A percentile compares a stretch with the other conserved stretches of the same genome.
Evolutionary conservation across 2,113 vertebrate genomes (phyloP).

Genomic region (Cryptomyrus ogoouensis): DNA sequence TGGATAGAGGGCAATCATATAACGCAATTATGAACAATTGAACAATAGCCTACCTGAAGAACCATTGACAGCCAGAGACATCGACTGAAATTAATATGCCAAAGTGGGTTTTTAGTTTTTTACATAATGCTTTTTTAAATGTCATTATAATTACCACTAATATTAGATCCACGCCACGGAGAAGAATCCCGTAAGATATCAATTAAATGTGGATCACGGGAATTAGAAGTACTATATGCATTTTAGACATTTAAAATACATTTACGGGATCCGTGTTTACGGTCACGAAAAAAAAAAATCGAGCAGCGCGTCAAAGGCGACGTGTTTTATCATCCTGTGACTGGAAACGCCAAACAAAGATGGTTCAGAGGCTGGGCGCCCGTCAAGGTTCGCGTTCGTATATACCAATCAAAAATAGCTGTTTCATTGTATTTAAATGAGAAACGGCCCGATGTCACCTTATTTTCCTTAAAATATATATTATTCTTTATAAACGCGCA

Average conservation of each 20-base stretch:
- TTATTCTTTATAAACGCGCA: background rate
- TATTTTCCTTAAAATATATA: background rate
- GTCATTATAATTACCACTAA: background rate
- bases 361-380: background rate
- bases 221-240: background rate
- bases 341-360: conserved; percentile 1
- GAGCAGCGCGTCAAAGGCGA: background rate
- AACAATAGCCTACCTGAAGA: background rate
- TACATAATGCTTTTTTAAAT: background rate
- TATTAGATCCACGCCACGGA: background rate
- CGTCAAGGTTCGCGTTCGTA: background rate
- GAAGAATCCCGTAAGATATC: background rate
- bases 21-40: background rate
- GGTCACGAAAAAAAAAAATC: background rate
- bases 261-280: background rate
- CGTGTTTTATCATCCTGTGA: background rate
- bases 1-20: background rate
- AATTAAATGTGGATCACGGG: background rate
- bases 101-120: background rate
- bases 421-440: background rate
- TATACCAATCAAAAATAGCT: background rate
- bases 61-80: background rate
- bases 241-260: background rate
- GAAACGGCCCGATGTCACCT: background rate
- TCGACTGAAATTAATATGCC: background rate